Conservation (phyloP, 2,113 vertebrate genomes). For the Protomyctophum bolini region DNA sequence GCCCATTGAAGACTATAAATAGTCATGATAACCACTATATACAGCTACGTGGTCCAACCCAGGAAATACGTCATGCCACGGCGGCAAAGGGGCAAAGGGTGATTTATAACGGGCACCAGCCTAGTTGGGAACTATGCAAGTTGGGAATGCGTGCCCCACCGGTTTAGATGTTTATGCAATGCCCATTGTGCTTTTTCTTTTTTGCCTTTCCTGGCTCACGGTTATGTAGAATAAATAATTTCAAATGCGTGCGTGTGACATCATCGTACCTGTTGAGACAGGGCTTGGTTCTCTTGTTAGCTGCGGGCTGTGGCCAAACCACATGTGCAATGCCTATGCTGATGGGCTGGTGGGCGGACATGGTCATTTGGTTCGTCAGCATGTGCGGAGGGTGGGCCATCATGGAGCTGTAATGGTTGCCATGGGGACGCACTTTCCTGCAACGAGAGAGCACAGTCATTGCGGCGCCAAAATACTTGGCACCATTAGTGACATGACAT, state of each 20-base stretch:
- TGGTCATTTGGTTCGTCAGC: conserved; percentile 94
- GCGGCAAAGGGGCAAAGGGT: too few species aligned
- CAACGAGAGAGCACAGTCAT: conserved; percentile 57
- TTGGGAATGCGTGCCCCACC: too few species aligned
- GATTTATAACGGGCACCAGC: too few species aligned
- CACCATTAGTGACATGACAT: conserved; percentile 49
- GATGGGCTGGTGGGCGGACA: conserved; percentile 95
- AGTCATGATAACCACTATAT: too few species aligned
- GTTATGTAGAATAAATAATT: background rate
- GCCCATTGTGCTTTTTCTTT: too few species aligned
- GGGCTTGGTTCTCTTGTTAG: conserved; percentile 90
- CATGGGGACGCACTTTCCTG: conserved; percentile 94
- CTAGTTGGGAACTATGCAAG: too few species aligned
- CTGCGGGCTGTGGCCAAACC: conserved; percentile 93
- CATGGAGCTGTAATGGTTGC: conserved; percentile 93
- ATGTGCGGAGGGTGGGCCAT: conserved; percentile 93
- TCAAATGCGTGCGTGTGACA: background rate
- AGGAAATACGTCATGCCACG: too few species aligned
- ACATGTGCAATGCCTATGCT: conserved; percentile 98
- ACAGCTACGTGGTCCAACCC: too few species aligned
- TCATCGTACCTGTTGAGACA: conserved; percentile 88
- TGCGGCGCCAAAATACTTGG: conserved; percentile 47
- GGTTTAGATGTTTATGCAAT: too few species aligned
- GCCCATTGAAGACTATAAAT: too few species aligned
- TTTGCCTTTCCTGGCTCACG: background rate